Base-by-base conservation (phyloP, 2,888 invertebrate species). In the Stenolophus ochropezus region DNA sequence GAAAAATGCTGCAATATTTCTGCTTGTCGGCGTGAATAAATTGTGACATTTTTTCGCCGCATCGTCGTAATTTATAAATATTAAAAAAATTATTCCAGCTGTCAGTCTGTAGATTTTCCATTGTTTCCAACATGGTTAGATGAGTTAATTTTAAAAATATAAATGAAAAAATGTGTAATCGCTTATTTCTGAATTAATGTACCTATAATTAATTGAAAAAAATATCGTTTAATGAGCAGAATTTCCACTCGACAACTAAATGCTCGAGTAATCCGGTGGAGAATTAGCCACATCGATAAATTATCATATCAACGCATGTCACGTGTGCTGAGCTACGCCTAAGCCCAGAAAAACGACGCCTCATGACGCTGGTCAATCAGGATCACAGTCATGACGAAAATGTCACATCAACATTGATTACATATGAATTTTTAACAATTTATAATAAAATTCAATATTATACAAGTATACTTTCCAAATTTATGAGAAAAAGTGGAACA, bases 71-170 rank as follows among this genome's bases (percentile, higher is more conserved):
- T 69, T 69, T 69, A 69, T 69, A 69, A 69, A 69, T 69, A 69
- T 69, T 69, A 69, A 69, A 69, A 69, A 69, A 69, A 69, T 69
- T 27, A 33, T 33, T 69, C 65, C 65, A 69, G 65, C 42, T 69
- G 65, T 69, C 65, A 69, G 65, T 33, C 33, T 69, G 65, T 69
- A 69, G 65, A 27, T 33, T 69, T 69, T 18, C 65, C 65, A 69
- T 69, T 69, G 65, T 69, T 69, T 69, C 65, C 65, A 27, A 27
- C 11, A 69, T 33, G 65, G 65, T 69, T 69, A 69, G 33, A 18
- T 69, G 65, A 69, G 65, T 69, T 33, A 69, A 69, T 69, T 69
- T 69, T 69, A 33, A 69, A 69, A 69, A 69, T 61, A 61, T 69
- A 69, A 69, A 69, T 69, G 33, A 69, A 69, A 69, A 69, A 69